Conservation (phyloP, 30 jellyfish, hydroid and myxozoan genomes). For the Aurelia aurita region DNA sequence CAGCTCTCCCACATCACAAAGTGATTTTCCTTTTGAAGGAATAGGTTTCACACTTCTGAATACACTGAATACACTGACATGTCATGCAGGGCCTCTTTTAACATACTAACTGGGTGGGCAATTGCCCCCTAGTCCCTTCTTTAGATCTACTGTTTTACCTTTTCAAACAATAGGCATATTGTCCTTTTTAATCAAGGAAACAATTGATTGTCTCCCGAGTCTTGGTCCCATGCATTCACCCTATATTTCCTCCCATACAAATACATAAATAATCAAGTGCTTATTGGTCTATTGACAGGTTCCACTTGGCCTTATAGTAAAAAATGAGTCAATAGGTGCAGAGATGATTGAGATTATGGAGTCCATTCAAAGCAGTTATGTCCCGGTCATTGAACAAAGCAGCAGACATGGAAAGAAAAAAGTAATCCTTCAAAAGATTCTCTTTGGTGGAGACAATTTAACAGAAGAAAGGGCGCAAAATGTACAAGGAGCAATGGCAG, state of each 20-base stretch:
- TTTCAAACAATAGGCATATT: too few species aligned
- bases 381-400: not conserved
- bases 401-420: not conserved
- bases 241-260: not conserved
- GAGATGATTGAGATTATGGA: constrained; percentile 12
- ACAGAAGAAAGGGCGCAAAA: constrained; percentile 25
- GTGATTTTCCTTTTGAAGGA: too few species aligned
- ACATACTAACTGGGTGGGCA: too few species aligned
- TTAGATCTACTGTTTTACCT: too few species aligned
- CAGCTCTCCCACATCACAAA: too few species aligned
- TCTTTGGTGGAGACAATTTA: constrained; percentile 37
- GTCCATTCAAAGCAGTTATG: not conserved
- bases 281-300: too few species aligned
- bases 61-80: too few species aligned
- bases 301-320: constrained; percentile 18
- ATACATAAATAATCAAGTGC: not conserved
- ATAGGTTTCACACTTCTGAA: too few species aligned
- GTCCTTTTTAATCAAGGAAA: too few species aligned
- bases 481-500: constrained; percentile 29
- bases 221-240: not conserved
- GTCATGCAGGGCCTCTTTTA: too few species aligned
- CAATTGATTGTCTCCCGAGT: too few species aligned
- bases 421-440: not conserved
- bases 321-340: constrained; percentile 4
- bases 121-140: too few species aligned